phyloP scores from a whole-genome alignment of 2,113 vertebrate species.

The Leucoraja erinaceus region DNA sequence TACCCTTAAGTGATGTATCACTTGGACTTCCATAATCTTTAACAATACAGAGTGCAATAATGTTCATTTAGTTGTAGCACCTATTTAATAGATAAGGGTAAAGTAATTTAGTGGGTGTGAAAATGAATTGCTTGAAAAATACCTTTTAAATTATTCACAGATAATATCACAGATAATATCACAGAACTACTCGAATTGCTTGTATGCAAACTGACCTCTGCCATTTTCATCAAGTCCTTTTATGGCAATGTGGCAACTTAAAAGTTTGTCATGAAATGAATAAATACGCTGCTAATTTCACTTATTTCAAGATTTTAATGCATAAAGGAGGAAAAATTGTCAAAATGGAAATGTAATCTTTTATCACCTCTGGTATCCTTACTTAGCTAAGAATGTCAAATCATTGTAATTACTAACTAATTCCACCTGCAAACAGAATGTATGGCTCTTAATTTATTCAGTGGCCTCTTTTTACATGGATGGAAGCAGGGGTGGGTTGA shows the following conservation, averaged over 20 bases:
- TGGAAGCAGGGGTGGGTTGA: too few species aligned
- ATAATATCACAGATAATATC: slow-evolving; percentile 11
- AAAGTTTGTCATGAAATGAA: neutral
- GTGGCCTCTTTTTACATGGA: neutral
- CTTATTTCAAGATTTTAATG: neutral
- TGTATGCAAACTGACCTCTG: neutral
- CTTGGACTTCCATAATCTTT: neutral
- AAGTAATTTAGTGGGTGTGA: slow-evolving; percentile 5
- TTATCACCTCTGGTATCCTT: neutral
- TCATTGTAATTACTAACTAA: neutral
- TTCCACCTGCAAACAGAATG: neutral
- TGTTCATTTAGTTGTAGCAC: neutral
- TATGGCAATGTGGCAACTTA: neutral
- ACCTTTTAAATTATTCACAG: slow-evolving; percentile 29
- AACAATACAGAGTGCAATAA: neutral
- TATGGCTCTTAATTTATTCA: neutral
- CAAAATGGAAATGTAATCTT: neutral
- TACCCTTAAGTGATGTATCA: neutral
- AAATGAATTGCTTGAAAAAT: slow-evolving; percentile 22
- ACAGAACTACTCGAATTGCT: neutral
- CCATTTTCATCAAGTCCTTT: neutral
- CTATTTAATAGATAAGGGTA: neutral
- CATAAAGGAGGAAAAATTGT: neutral
- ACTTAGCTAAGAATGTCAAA: neutral
- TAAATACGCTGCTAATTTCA: neutral